A percentile compares a stretch with the other conserved stretches of the same genome.
Conservation (phyloP, 2,888 invertebrate species). For the Geophilus truncorum region DNA sequence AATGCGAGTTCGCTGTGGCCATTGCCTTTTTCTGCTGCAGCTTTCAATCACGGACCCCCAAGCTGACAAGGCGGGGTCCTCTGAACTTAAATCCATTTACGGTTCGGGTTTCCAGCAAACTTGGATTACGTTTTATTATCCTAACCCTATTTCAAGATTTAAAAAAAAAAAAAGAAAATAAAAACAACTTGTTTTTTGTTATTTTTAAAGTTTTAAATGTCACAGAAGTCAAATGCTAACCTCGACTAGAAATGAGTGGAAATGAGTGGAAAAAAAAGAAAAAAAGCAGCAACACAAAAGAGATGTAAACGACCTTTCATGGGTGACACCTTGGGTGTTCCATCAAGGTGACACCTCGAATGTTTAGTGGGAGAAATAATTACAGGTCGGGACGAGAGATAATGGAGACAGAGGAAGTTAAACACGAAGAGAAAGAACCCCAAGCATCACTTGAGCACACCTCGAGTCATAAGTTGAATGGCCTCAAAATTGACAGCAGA, state of each 20-base stretch:
- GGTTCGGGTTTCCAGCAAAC: neutral
- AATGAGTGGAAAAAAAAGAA: neutral
- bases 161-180: neutral
- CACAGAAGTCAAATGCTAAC: no score
- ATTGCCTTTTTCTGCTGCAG: neutral
- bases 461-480: neutral
- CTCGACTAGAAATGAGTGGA: no score
- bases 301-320: neutral
- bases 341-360: slow-evolving; percentile 14
- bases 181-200: no score
- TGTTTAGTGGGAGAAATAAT: slow-evolving; percentile 10
- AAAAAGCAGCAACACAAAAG: neutral
- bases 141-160: no score
- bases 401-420: slow-evolving; percentile 24
- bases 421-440: neutral
- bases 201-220: no score
- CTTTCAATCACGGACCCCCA: slow-evolving; percentile 9
- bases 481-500: neutral
- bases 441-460: neutral
- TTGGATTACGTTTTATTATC: neutral
- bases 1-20: neutral
- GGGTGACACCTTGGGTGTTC: neutral
- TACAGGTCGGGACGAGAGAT: slow-evolving; percentile 5
- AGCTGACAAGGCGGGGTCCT: neutral
- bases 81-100: neutral